Evolutionary conservation across 1,140 invertebrate genomes (phyloP).

Genomic region (Drosophila melanogaster): Release_6_plus_ISO1_MT NT_033777.3:17529501-17530000

Average conservation of each 20-base stretch:
- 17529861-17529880: no score
- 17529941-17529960: no score
- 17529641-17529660: slow-evolving; percentile 37
- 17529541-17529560: slow-evolving; percentile 56
- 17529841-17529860: no score
- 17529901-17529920: not conserved
- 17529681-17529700: not conserved
- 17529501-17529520: slow-evolving; percentile 35
- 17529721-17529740: not conserved
- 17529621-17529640: slow-evolving; percentile 42
- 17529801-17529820: slow-evolving; percentile 5
- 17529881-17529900: not conserved
- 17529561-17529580: slow-evolving; percentile 58
- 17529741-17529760: slow-evolving; percentile 49
- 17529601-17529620: slow-evolving; percentile 51
- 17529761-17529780: slow-evolving; percentile 18
- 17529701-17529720: not conserved
- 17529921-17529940: no score
- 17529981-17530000: not conserved
- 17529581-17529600: slow-evolving; percentile 65
- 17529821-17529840: not conserved
- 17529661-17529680: slow-evolving; percentile 15
- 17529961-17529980: not conserved
- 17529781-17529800: not conserved
- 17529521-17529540: slow-evolving; percentile 31